These are phyloP conservation scores for Ctenochaetus hawaiiensis DNA, from an alignment of 2,797 vertebrate genomes.

Conservation along the genomic window DNA sequence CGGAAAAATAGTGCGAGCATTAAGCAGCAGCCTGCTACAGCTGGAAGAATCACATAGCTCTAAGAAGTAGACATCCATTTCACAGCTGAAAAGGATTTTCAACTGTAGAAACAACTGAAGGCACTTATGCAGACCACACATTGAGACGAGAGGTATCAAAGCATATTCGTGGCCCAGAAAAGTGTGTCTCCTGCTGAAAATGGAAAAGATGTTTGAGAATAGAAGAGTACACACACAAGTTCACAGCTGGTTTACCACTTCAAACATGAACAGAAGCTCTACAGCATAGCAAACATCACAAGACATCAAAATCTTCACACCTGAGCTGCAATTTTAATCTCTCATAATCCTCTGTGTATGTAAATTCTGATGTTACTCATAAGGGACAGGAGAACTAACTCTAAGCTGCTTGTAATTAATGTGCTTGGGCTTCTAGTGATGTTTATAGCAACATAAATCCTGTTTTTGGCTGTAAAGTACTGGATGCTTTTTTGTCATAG, in stretches of 20 bases:
- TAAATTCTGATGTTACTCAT: slow-evolving; percentile 8
- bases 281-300: background rate
- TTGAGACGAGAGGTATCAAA: background rate
- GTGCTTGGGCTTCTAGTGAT: background rate
- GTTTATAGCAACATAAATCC: background rate
- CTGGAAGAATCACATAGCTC: slow-evolving; percentile 9
- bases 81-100: slow-evolving; percentile 20
- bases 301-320: slow-evolving; percentile 6
- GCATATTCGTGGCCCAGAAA: background rate
- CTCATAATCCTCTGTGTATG: slow-evolving; percentile 35
- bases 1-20: slow-evolving; percentile 2
- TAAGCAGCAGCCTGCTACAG: slow-evolving; percentile 7
- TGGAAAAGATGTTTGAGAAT: background rate
- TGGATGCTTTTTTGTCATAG: background rate
- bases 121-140: slow-evolving; percentile 21
- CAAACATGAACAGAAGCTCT: slow-evolving; percentile 12
- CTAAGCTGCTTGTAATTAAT: slow-evolving; percentile 4
- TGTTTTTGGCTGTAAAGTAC: background rate
- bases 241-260: slow-evolving; percentile 23
- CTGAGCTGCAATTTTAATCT: slow-evolving; percentile 33
- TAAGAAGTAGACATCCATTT: slow-evolving; percentile 14
- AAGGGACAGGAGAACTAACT: background rate
- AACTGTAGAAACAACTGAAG: slow-evolving; percentile 33
- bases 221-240: background rate
- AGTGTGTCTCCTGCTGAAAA: background rate